Evolutionary conservation across 2,888 invertebrate species (phyloP).

Genomic region (Incurvaria masculella): DNA sequence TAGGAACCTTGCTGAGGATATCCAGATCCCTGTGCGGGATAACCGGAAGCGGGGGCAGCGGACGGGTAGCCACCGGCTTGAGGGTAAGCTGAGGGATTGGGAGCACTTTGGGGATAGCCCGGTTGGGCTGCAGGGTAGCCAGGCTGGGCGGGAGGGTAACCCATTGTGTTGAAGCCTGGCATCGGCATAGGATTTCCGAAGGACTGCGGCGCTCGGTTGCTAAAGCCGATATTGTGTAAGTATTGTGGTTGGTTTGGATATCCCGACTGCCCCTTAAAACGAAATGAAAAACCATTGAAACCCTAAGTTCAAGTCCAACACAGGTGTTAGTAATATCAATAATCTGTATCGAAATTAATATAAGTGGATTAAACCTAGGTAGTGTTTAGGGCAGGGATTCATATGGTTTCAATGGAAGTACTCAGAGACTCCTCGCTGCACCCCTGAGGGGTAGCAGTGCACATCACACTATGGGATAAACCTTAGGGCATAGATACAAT

Average conservation of each 20-base stretch:
- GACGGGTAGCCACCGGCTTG: constrained; percentile 19
- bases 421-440: no score
- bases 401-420: no score
- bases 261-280: constrained; percentile 54
- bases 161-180: constrained; percentile 42
- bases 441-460: no score
- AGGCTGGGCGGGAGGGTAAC: constrained; percentile 37
- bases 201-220: constrained; percentile 47
- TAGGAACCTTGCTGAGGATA: no score
- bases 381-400: no score
- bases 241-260: constrained; percentile 45
- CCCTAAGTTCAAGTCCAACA: no score
- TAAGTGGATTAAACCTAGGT: no score
- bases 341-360: no score
- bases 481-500: no score
- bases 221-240: constrained; percentile 47
- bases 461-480: no score
- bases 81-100: constrained; percentile 24
- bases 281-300: constrained; percentile 21
- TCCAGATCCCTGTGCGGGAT: not conserved
- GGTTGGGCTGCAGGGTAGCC: constrained; percentile 33
- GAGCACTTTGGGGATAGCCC: constrained; percentile 37
- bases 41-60: constrained; percentile 15
- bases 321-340: no score
- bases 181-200: constrained; percentile 50